Evolutionary conservation across 2,888 invertebrate species (phyloP), one percentile per base, ranked within the genome.

Genomic region (Drosophila koepferae): DNA sequence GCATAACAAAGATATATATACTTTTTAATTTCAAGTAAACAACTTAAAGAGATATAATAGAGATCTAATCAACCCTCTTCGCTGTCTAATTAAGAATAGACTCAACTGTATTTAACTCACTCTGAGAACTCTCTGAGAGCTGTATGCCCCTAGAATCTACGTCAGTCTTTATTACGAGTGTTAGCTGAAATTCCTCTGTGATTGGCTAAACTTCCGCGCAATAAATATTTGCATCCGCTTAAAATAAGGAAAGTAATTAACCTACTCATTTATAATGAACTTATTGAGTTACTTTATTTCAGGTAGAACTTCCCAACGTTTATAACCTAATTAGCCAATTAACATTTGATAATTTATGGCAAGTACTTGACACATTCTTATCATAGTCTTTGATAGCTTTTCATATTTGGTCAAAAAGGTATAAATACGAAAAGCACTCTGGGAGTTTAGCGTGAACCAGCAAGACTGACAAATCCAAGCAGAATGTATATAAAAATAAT

Each of bases 401-500:
- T 38, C 23, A 2, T 43, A 28, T 6, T 28, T 8, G 16, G 4
- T 14, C 4, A 2, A 23, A 59, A 31, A 9, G 7, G 16, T 70
- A 69, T 60, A 64, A 63, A 72, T 53, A 20, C 46, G 1, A 16
- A 28, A 12, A 5, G 38, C 18, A 28, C 2, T 16, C 18, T 2
- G 3, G 1, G 12, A 28, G 7, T n/a, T 36, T 34, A 20, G 14
- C 60, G 28, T 63, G 48, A 70, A 49, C n/a, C n/a, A 1, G 2
- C 14, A 12, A n/a, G 16, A 16, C 36, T 20, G 6, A 1, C 18
- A 14, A 31, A 31, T 53, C 16, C 49, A 14, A 31, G 18, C 60
- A 23, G 41, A 40, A 72, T 71, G 72, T 59, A n/a, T 28, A 38
- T 46, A 10, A 71, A 44, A 41, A 9, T 63, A 18, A 36, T n/a